Conservation (phyloP, 2,888 invertebrate species). For the Limenitis camilla region DNA sequence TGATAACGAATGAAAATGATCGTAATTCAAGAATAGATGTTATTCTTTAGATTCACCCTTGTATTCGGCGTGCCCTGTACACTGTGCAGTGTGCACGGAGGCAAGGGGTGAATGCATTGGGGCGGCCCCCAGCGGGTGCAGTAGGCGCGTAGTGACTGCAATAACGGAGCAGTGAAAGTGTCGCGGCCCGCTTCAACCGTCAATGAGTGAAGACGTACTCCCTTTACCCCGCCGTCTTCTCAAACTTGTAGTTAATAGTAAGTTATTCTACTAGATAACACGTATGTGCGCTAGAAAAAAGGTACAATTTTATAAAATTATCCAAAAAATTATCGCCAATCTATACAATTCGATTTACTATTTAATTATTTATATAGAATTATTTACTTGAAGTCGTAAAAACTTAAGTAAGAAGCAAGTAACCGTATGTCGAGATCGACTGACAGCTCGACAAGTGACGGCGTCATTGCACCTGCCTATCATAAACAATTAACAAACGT, state of each 20-base stretch:
- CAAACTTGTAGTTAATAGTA: constrained; percentile 67
- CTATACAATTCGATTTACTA: not conserved
- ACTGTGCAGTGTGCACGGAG: constrained; percentile 48
- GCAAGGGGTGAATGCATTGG: constrained; percentile 66
- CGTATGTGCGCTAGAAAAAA: constrained; percentile 20
- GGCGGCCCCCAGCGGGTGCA: constrained; percentile 54
- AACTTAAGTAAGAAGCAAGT: constrained; percentile 6
- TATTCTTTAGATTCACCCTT: constrained; percentile 60
- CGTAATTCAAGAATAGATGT: constrained; percentile 27
- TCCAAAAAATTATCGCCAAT: no score
- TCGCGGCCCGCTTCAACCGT: constrained; percentile 73
- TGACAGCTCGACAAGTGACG: constrained; percentile 11
- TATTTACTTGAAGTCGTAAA: no score
- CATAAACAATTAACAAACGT: constrained; percentile 44
- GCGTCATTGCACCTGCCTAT: constrained; percentile 7
- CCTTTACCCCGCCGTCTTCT: constrained; percentile 70
- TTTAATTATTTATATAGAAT: no score
- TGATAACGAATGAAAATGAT: no score
- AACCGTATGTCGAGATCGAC: constrained; percentile 1
- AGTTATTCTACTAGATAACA: constrained; percentile 39
- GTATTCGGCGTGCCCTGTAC: constrained; percentile 51
- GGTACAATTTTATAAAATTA: no score
- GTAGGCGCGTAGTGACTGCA: constrained; percentile 74
- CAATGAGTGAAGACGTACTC: constrained; percentile 72
- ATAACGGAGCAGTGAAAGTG: constrained; percentile 74